Evolutionary conservation across 2,888 invertebrate genomes (phyloP).

Genomic region (Cataglyphis altisquamis): DNA sequence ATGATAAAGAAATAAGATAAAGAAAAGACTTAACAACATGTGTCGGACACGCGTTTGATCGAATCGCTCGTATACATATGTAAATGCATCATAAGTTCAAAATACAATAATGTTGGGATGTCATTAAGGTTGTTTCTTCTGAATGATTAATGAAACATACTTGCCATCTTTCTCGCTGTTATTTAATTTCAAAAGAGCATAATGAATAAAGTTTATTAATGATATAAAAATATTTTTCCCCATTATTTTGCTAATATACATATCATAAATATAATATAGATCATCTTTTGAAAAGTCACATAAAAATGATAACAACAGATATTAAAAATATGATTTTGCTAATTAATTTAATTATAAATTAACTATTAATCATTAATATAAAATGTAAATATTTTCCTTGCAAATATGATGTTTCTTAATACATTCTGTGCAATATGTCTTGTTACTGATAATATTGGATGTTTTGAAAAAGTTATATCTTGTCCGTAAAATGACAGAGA

Average conservation of each 20-base stretch:
- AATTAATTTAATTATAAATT: constrained; percentile 26
- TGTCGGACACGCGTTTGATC: constrained; percentile 35
- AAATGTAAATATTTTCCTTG: not conserved
- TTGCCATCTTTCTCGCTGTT: not conserved
- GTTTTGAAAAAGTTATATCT: not conserved
- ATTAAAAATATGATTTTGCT: not conserved
- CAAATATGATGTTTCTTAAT: not conserved
- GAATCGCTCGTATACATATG: constrained; percentile 7
- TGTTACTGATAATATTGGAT: not conserved
- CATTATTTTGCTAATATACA: not conserved
- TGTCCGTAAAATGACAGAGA: not conserved
- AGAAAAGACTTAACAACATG: constrained; percentile 9
- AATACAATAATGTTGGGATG: not conserved
- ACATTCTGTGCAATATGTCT: not conserved
- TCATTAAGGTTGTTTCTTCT: not conserved
- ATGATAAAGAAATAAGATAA: not conserved
- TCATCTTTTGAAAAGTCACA: not conserved
- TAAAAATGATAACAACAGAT: not conserved
- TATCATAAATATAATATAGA: too few relatives aligned
- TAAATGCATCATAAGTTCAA: constrained; percentile 14
- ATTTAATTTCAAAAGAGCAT: not conserved
- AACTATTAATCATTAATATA: not conserved
- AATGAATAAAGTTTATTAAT: not conserved
- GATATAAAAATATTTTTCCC: not conserved
- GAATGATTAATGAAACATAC: not conserved